Base-by-base conservation (phyloP, 1,140 invertebrate genomes). In the Drosophila kikkawai region DNA sequence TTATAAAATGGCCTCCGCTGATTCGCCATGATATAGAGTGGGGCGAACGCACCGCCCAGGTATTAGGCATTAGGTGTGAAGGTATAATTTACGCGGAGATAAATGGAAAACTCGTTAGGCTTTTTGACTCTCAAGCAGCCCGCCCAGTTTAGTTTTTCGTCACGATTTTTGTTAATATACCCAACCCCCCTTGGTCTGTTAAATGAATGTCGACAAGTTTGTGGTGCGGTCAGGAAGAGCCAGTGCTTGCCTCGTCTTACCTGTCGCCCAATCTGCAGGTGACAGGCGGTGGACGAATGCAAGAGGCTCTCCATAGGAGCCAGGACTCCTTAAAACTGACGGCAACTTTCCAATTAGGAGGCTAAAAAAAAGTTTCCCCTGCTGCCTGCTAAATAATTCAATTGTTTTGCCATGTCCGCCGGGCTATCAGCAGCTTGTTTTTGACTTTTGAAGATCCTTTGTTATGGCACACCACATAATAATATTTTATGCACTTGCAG, bases 331-430 rank as follows among this genome's bases (percentile, higher is more conserved):
- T 19, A 13, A 9, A 39, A 56, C 51, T 56, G 44, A 45, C 47
- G 45, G 39, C 41, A 86, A 86, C 64, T 75, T 86, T 85, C 64
- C 82, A 86, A 86, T 85, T 85, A 82, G 65, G 60, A 34, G 29
- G 26, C 73, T 66, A 51, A 57, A 75, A 57, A 57, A 75, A 76
- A 76, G 71, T 76, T 76, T 75, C 47, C 44, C 44, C 32, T 19
- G 68, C 51, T 58, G 66, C 34, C 42, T 50, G 51, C 37, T 73
- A 71, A 71, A 73, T 73, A 73, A 73, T 73, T 71, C 44, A 71
- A 71, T 71, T 73, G 69, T 73, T 73, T 73, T 42, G 42, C 69
- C 69, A 50, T 59, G 65, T 69, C 32, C 26, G 37, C 13, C 41
- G 36, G 63, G 42, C 67, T 67, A 47, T 60, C 50, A 67, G 66